These are phyloP conservation scores for Tetraneura akinire DNA, from an alignment of 1,140 invertebrate genomes.

Conservation along the genomic window DNA sequence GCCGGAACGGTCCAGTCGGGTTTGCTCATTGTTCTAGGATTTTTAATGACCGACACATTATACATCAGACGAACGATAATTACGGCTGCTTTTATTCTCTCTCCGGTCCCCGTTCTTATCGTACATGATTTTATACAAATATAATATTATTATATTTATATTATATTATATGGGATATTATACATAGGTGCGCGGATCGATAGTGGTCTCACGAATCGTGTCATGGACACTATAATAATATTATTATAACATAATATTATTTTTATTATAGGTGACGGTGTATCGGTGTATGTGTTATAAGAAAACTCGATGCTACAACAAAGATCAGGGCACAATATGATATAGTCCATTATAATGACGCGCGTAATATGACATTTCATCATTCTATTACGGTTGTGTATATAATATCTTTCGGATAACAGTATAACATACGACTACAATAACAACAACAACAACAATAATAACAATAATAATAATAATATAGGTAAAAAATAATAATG, in stretches of 20 bases:
- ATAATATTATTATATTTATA: no score
- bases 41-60: constrained; percentile 17
- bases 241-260: no score
- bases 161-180: no score
- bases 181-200: neutral
- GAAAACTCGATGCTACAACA: constrained; percentile 41
- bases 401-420: constrained; percentile 12
- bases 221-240: constrained; percentile 32
- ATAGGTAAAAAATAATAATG: constrained; percentile 11
- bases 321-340: constrained; percentile 45
- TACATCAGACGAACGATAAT: constrained; percentile 14
- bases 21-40: constrained; percentile 20
- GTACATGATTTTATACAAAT: neutral
- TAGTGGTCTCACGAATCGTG: constrained; percentile 35
- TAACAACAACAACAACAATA: neutral
- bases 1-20: neutral
- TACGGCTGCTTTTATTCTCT: neutral
- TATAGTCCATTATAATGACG: constrained; percentile 34
- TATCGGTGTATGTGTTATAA: neutral
- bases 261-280: no score
- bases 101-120: neutral
- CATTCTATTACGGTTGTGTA: constrained; percentile 33
- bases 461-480: neutral
- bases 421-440: constrained; percentile 28
- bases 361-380: constrained; percentile 29